These are phyloP conservation scores for Cyprinodon diabolis DNA, from an alignment of 2,797 vertebrate genomes.

Conservation along the genomic window DNA sequence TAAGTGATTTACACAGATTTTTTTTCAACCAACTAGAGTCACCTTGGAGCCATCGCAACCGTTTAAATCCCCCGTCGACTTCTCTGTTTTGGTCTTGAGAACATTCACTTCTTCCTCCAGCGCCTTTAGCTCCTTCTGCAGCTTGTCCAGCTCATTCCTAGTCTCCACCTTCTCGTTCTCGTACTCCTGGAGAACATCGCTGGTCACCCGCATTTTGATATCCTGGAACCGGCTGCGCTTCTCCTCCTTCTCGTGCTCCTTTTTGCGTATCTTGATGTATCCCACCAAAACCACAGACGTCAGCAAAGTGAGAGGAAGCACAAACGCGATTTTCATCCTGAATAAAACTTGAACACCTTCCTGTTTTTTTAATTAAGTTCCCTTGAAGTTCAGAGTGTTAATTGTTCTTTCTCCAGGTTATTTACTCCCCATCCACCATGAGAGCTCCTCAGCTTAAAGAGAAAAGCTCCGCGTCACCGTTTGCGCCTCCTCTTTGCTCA, in stretches of 20 bases:
- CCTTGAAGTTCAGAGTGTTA: too few relatives aligned
- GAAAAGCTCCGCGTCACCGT: not conserved
- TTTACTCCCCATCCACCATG: not conserved
- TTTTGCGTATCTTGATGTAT: conserved; percentile 41
- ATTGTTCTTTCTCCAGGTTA: not conserved
- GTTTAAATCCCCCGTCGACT: not conserved
- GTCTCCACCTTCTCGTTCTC: not conserved
- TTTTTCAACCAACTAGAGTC: not conserved
- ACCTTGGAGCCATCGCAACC: conserved; percentile 49
- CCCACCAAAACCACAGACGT: conserved; percentile 41
- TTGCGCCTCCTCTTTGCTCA: not conserved
- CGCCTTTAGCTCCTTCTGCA: fast-evolving
- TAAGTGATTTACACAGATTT: not conserved
- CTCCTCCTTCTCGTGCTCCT: not conserved
- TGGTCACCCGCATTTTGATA: conserved; percentile 64
- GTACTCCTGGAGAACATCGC: conserved; percentile 67
- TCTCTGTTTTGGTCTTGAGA: fast-evolving
- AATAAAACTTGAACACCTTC: too few relatives aligned
- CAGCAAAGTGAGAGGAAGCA: conserved; percentile 22
- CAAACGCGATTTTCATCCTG: conserved; percentile 60
- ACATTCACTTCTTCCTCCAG: fast-evolving
- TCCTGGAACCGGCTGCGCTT: conserved; percentile 45
- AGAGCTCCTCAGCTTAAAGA: not conserved
- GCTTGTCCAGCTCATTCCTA: not conserved
- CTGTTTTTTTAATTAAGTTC: not conserved